A percentile compares a stretch with the other conserved stretches of the same genome.
These are phyloP conservation scores for Mus minutoides DNA, from an alignment of 2,797 vertebrate species.

Conservation along the genomic window DNA sequence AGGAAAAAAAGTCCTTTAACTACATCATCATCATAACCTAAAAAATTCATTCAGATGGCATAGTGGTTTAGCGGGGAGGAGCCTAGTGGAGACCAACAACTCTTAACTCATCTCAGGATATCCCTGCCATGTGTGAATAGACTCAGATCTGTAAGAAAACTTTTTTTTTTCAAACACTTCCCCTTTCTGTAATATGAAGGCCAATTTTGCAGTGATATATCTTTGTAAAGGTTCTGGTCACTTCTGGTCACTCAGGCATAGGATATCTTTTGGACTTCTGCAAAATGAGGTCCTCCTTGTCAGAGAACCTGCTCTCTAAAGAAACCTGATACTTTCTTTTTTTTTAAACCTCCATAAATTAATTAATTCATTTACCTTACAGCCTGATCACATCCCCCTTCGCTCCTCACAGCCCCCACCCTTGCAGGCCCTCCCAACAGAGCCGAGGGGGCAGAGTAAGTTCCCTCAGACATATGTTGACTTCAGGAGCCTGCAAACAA, in stretches of 20 bases:
- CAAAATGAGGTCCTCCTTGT: background rate
- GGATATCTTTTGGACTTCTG: background rate
- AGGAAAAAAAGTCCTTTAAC: background rate
- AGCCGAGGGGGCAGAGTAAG: background rate
- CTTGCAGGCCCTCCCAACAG: background rate
- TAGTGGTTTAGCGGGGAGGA: background rate
- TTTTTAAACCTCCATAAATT: background rate
- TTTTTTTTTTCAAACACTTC: constrained; percentile 1
- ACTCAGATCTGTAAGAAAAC: background rate
- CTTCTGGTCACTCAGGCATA: background rate
- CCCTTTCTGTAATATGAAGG: background rate
- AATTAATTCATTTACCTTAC: background rate
- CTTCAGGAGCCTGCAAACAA: background rate
- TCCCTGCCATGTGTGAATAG: background rate
- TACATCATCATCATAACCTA: background rate
- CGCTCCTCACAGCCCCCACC: background rate
- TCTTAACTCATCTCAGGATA: background rate
- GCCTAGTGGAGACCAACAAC: background rate
- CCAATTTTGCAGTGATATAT: background rate
- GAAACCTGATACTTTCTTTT: background rate
- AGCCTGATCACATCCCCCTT: background rate
- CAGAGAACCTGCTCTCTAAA: background rate
- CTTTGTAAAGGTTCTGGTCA: background rate
- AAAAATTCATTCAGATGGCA: background rate
- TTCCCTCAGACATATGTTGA: background rate